phyloP scores from a whole-genome alignment of 37 sponge, comb jelly and placozoan genomes.

The Mnemiopsis leidyi region DNA sequence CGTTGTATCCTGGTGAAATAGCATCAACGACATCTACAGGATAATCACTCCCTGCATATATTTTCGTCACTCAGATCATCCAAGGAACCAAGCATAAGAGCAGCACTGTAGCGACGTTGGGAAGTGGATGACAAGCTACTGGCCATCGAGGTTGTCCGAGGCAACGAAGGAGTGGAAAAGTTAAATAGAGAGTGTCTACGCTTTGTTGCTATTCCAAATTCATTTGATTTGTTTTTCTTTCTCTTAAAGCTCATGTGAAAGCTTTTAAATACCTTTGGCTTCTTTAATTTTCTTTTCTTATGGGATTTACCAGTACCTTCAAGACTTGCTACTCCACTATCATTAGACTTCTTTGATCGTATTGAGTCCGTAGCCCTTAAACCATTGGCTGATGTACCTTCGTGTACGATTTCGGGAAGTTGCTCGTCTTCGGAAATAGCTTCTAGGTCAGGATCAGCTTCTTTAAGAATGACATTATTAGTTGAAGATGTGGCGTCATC shows the following conservation, averaged over 20 bases:
- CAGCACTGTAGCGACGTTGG: not conserved
- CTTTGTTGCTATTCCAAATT: not conserved
- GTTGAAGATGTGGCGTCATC: not conserved
- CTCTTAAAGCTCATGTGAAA: not conserved
- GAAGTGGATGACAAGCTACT: not conserved
- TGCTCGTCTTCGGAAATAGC: not conserved
- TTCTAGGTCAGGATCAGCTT: too few relatives aligned
- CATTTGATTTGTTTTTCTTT: not conserved
- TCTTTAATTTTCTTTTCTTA: not conserved
- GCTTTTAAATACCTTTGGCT: not conserved
- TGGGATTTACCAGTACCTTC: not conserved
- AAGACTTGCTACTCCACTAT: not conserved
- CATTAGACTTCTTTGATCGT: not conserved
- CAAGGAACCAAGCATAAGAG: not conserved
- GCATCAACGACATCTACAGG: too few relatives aligned
- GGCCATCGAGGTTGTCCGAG: not conserved
- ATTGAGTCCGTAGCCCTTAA: not conserved
- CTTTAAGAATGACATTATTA: too few relatives aligned
- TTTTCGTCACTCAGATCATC: constrained; percentile 13
- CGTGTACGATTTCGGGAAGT: not conserved
- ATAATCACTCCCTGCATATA: constrained; percentile 8
- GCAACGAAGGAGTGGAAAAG: not conserved
- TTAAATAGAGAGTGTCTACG: not conserved
- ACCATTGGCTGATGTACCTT: not conserved
- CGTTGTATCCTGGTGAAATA: too few relatives aligned